Conservation (phyloP, 2,888 invertebrate genomes). For the Lycaena phlaeas region DNA sequence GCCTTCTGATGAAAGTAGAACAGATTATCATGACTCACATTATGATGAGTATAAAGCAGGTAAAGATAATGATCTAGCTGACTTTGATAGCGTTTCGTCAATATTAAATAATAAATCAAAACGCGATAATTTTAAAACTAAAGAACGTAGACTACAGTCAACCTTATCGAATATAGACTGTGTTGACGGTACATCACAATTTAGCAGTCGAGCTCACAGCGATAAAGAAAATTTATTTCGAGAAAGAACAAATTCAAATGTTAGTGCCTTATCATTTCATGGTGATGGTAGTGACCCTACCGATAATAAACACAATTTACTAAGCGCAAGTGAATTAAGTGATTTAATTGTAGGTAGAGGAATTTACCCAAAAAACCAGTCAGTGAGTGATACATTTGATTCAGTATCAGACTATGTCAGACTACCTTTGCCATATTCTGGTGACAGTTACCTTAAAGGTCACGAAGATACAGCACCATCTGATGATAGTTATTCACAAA, state of each 20-base stretch:
- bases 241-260: conserved; percentile 82
- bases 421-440: conserved; percentile 73
- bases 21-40: conserved; percentile 66
- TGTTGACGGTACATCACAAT: conserved; percentile 52
- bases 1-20: conserved; percentile 50
- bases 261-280: conserved; percentile 86
- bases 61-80: conserved; percentile 63
- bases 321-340: conserved; percentile 87
- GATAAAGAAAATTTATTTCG: conserved; percentile 69
- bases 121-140: conserved; percentile 38
- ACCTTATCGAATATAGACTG: conserved; percentile 59
- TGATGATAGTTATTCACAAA: conserved; percentile 64
- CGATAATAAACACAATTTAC: conserved; percentile 80
- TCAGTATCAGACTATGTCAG: conserved; percentile 94
- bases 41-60: conserved; percentile 73
- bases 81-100: conserved; percentile 65
- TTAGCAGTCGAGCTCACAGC: conserved; percentile 52
- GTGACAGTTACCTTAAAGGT: conserved; percentile 73
- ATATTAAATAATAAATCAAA: conserved; percentile 68
- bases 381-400: conserved; percentile 88
- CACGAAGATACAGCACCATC: conserved; percentile 75
- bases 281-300: conserved; percentile 93
- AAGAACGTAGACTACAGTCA: conserved; percentile 33
- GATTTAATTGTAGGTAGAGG: conserved; percentile 87
- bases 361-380: conserved; percentile 80